A percentile compares a stretch with the other conserved stretches of the same genome.
Evolutionary conservation across 2,888 invertebrate species (phyloP).

Genomic region (Ectemnius cavifrons): DNA sequence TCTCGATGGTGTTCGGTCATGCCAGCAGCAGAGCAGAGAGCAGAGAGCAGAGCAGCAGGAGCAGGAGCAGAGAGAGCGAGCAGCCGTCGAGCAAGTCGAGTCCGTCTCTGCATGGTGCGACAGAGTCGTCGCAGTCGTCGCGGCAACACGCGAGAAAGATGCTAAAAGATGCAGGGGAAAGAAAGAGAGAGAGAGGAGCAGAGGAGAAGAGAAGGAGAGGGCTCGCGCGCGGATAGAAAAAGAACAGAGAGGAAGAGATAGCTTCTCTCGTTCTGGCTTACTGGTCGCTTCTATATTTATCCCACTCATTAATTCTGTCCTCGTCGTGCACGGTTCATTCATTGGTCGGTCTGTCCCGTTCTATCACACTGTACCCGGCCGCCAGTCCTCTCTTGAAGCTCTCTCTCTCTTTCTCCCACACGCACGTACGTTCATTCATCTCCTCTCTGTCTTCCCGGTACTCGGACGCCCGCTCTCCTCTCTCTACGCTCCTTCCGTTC

Average conservation of each 20-base stretch:
- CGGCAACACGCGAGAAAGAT: slow-evolving; percentile 20
- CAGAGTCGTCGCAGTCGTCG: not conserved
- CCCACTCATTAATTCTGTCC: slow-evolving; percentile 73
- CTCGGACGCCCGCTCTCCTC: slow-evolving; percentile 22
- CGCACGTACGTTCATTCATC: slow-evolving; percentile 73
- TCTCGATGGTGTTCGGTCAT: slow-evolving; percentile 19
- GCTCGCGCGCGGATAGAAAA: slow-evolving; percentile 32
- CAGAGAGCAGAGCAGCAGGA: not conserved
- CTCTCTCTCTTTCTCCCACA: slow-evolving; percentile 38
- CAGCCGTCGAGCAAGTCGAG: slow-evolving; percentile 24
- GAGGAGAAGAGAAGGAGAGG: too few species aligned
- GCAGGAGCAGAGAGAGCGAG: not conserved
- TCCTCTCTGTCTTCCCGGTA: slow-evolving; percentile 63
- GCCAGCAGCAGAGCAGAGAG: slow-evolving; percentile 7
- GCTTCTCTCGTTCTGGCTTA: slow-evolving; percentile 66
- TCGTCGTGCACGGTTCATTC: slow-evolving; percentile 72
- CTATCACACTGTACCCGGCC: slow-evolving; percentile 20
- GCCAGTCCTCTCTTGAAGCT: slow-evolving; percentile 27
- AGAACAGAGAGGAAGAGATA: slow-evolving; percentile 45
- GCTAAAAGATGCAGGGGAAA: slow-evolving; percentile 22
- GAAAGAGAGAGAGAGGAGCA: slow-evolving; percentile 36
- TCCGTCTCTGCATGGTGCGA: not conserved
- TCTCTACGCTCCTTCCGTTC: slow-evolving; percentile 15
- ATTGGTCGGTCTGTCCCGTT: slow-evolving; percentile 57
- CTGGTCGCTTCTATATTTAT: slow-evolving; percentile 70